A percentile compares a stretch with the other conserved stretches of the same genome.
Conservation (phyloP, 1,140 invertebrate genomes). For the Andrena cerasifolii region DNA sequence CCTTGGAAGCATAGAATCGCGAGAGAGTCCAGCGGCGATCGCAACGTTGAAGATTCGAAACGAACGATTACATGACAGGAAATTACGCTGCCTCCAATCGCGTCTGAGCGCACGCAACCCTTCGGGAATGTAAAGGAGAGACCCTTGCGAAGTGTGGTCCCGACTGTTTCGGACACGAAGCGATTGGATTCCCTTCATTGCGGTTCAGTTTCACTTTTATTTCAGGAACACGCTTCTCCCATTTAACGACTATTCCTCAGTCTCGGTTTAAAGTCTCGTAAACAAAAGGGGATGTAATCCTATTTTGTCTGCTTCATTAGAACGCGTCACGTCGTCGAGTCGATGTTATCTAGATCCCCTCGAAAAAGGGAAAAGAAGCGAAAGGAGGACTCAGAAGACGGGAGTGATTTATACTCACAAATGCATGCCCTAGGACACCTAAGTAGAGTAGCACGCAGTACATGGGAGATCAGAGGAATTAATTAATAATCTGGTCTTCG, state of each 20-base stretch:
- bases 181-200: constrained; percentile 68
- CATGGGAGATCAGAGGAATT: no score
- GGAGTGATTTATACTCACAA: no score
- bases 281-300: not conserved
- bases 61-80: constrained; percentile 65
- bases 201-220: constrained; percentile 60
- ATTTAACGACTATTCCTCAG: constrained; percentile 9
- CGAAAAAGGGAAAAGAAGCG: no score
- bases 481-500: no score
- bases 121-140: constrained; percentile 60
- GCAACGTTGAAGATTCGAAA: constrained; percentile 51
- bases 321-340: no score
- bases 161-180: constrained; percentile 68
- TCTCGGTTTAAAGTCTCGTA: constrained; percentile 24
- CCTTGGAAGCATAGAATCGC: constrained; percentile 39
- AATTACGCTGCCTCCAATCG: constrained; percentile 64
- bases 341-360: no score
- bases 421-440: no score
- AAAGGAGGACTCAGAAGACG: no score
- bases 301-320: no score
- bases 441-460: no score
- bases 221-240: constrained; percentile 27
- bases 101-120: constrained; percentile 66
- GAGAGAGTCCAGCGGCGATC: constrained; percentile 37
- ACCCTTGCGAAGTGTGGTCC: constrained; percentile 64